Percentiles rank a stretch among this genome's conserved stretches.
phyloP scores from a whole-genome alignment of 2,113 vertebrate species.

The Glaucidium brasilianum region DNA sequence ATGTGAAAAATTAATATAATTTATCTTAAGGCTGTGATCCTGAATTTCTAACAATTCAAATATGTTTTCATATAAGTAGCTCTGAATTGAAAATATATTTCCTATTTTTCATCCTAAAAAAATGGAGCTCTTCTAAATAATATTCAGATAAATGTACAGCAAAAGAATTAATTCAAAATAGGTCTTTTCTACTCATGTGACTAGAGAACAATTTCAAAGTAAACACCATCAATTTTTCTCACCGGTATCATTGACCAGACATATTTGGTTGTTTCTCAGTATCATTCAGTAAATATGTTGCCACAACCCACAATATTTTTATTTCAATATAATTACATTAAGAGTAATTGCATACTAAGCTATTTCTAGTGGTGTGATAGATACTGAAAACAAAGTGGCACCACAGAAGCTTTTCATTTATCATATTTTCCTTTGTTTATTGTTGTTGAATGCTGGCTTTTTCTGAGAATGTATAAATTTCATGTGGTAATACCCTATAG shows the following conservation, averaged over 20 bases:
- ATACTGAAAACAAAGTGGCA: neutral
- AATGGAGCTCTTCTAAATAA: neutral
- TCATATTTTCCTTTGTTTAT: neutral
- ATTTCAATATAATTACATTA: neutral
- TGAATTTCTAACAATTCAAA: neutral
- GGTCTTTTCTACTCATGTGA: neutral
- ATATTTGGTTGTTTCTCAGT: neutral
- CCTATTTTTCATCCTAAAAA: neutral
- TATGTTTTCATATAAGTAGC: neutral
- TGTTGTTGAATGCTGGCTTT: constrained; percentile 21
- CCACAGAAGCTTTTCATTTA: constrained; percentile 6
- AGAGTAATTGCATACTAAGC: neutral
- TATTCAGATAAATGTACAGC: neutral
- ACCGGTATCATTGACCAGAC: accelerated
- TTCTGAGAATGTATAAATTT: constrained; percentile 1
- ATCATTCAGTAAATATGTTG: neutral
- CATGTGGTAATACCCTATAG: neutral
- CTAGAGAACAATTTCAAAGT: neutral
- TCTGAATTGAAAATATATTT: neutral
- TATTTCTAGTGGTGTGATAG: neutral
- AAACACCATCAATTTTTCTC: neutral
- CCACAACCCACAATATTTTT: neutral
- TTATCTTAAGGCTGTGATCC: neutral
- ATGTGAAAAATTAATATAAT: neutral
- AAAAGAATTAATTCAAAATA: neutral